Conservation (phyloP, 2,888 invertebrate species). For the Tillus elongatus region DNA sequence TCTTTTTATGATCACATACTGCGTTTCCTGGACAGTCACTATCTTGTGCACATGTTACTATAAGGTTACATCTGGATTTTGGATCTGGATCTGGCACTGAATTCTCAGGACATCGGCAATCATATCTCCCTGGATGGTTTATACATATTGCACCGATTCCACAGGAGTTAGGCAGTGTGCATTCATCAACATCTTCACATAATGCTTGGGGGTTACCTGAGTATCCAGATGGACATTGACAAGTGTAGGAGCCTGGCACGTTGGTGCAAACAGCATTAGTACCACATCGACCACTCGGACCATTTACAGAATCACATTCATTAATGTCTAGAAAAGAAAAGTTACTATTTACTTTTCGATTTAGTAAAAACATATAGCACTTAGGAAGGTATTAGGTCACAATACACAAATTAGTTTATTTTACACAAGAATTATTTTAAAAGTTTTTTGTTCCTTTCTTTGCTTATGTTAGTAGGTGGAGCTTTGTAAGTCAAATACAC, state of each 20-base stretch:
- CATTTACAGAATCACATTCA: slow-evolving; percentile 74
- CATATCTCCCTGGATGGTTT: slow-evolving; percentile 68
- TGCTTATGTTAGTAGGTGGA: too few species aligned
- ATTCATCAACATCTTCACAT: slow-evolving; percentile 80
- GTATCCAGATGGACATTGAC: slow-evolving; percentile 76
- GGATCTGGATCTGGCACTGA: slow-evolving; percentile 79
- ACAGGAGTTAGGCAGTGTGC: slow-evolving; percentile 59
- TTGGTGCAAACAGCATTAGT: slow-evolving; percentile 73
- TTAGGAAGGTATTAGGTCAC: too few species aligned
- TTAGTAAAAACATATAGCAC: too few species aligned
- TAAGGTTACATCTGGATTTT: slow-evolving; percentile 68
- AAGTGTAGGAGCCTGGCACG: slow-evolving; percentile 67
- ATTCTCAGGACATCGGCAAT: slow-evolving; percentile 73
- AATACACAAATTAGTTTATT: too few species aligned
- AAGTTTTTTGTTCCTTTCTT: too few species aligned
- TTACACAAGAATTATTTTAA: too few species aligned
- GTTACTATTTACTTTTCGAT: too few species aligned
- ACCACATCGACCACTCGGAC: slow-evolving; percentile 77
- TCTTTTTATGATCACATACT: slow-evolving; percentile 65
- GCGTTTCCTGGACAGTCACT: slow-evolving; percentile 85
- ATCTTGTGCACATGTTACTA: slow-evolving; percentile 66
- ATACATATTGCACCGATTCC: slow-evolving; percentile 73
- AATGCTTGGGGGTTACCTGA: slow-evolving; percentile 75
- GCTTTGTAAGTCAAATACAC: too few species aligned
- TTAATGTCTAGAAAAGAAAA: slow-evolving; percentile 60